Evolutionary conservation across 35 echinoderm and acorn worm species (phyloP).

Genomic region (Heliocidaris erythrogramma): DNA sequence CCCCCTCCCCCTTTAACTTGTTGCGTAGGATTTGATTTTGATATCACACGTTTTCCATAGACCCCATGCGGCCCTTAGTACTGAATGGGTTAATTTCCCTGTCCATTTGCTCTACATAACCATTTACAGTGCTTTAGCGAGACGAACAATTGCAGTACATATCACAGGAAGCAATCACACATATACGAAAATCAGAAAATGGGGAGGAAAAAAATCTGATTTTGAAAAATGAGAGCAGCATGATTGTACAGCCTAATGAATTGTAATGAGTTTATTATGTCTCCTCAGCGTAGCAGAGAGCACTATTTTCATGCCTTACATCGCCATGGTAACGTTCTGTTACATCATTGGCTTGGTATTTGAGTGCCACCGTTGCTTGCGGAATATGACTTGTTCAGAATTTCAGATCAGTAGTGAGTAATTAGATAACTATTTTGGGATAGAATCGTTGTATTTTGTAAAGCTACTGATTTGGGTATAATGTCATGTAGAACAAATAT

Average conservation of each 20-base stretch:
- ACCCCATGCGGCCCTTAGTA: not conserved
- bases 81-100: not conserved
- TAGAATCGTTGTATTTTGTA: not conserved
- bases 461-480: not conserved
- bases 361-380: not conserved
- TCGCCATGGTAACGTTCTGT: not conserved
- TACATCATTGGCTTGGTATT: constrained; percentile 17
- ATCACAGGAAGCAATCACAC: not conserved
- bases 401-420: not conserved
- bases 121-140: not conserved
- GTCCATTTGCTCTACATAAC: not conserved
- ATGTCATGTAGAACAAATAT: not conserved
- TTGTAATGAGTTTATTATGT: not conserved
- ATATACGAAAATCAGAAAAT: not conserved
- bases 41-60: not conserved
- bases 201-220: not conserved
- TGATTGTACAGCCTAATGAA: not conserved
- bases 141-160: not conserved
- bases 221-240: not conserved
- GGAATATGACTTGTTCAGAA: not conserved
- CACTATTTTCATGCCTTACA: not conserved
- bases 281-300: not conserved
- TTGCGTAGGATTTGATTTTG: not conserved
- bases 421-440: constrained; percentile 18
- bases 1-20: too few relatives aligned